Conservation (phyloP, 1,140 invertebrate genomes). For the Macrocentrus cingulum region DNA sequence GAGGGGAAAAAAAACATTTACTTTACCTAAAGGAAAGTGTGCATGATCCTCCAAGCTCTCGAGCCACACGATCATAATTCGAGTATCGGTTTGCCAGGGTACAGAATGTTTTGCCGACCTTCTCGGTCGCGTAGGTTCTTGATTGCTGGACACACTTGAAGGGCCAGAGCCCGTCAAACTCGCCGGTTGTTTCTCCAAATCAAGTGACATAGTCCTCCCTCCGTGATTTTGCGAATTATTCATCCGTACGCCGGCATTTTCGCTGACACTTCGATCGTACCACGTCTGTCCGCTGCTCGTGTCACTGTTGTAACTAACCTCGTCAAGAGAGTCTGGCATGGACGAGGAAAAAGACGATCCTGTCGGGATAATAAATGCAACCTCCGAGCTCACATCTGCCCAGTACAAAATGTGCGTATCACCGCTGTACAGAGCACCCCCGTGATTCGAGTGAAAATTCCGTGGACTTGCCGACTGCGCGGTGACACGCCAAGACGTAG, state of each 20-base stretch:
- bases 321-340: constrained; percentile 40
- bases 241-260: constrained; percentile 51
- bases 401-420: constrained; percentile 83
- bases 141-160: constrained; percentile 47
- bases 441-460: constrained; percentile 57
- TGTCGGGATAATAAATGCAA: constrained; percentile 92
- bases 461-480: constrained; percentile 36
- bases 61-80: constrained; percentile 92
- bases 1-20: too few species aligned
- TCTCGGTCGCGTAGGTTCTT: constrained; percentile 48
- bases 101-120: constrained; percentile 60
- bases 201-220: constrained; percentile 68
- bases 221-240: constrained; percentile 54
- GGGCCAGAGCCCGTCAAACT: constrained; percentile 55
- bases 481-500: constrained; percentile 73
- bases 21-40: constrained; percentile 77
- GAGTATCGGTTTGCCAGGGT: constrained; percentile 69
- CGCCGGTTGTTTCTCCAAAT: constrained; percentile 66
- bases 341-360: constrained; percentile 51
- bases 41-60: constrained; percentile 92
- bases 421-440: constrained; percentile 71
- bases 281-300: constrained; percentile 53
- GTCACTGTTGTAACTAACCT: constrained; percentile 44
- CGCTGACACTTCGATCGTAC: constrained; percentile 65
- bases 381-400: constrained; percentile 93